Conservation (phyloP, 2,888 invertebrate species). For the Gnatocerus cornutus region DNA sequence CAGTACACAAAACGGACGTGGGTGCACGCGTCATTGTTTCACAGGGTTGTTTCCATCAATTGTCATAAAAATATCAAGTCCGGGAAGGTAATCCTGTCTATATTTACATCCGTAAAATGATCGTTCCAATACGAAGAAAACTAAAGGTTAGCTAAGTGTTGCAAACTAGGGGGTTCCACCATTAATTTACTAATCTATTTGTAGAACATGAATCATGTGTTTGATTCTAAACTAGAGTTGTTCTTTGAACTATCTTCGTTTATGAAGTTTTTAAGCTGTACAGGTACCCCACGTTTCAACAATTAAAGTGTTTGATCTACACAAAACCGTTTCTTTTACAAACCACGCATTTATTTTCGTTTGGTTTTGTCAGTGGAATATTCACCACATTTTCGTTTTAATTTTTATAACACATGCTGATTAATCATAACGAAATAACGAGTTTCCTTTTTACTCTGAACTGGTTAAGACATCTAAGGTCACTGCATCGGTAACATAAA, state of each 20-base stretch:
- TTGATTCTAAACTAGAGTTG: slow-evolving; percentile 20
- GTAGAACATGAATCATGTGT: slow-evolving; percentile 40
- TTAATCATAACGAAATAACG: background rate
- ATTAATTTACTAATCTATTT: slow-evolving; percentile 42
- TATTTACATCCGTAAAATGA: background rate
- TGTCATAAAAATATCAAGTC: slow-evolving; percentile 2
- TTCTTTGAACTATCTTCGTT: slow-evolving; percentile 39
- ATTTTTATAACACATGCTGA: background rate
- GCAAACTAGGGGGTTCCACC: slow-evolving; percentile 28
- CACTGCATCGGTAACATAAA: slow-evolving; percentile 3
- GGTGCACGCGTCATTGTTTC: background rate
- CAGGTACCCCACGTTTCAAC: slow-evolving; percentile 17
- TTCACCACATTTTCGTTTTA: too few species aligned
- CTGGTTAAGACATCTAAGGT: slow-evolving; percentile 8
- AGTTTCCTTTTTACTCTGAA: background rate
- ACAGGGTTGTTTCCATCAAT: background rate
- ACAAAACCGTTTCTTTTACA: slow-evolving; percentile 5
- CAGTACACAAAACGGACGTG: slow-evolving; percentile 4
- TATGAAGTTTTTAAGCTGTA: slow-evolving; percentile 11
- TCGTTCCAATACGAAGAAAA: slow-evolving; percentile 39
- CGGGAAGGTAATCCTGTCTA: background rate
- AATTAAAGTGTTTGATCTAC: background rate
- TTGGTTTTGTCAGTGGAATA: too few species aligned
- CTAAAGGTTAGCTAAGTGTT: slow-evolving; percentile 32
- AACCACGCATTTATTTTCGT: too few species aligned